Evolutionary conservation across 1,140 invertebrate species (phyloP), one percentile per base, ranked within the genome.

Genomic region (Chironomus tepperi): DNA sequence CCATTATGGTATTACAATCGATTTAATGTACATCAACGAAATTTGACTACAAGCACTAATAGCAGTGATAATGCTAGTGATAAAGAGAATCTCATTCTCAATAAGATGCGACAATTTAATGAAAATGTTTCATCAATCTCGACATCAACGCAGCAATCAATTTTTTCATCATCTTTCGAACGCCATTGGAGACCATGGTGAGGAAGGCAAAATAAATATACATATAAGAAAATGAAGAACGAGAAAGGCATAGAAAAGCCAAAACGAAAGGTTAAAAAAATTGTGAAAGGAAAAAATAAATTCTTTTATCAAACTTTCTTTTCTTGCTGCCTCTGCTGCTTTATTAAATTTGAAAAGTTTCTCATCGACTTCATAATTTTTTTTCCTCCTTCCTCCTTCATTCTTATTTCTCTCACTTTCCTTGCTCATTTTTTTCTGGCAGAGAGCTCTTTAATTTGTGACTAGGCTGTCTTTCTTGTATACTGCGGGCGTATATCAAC

Each of bases 281-380:
- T 34, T 34, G 24, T 47, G 43, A 10, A 47, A 47, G 15, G 43
- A 47, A 47, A 47, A 47, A 47, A 47, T 47, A 34, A 34, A 34
- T 47, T 47, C 43, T 47, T 47, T 47, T 47, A 47, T 47, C 43
- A 47, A 47, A 9, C 1, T 47, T 47, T 47, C 15, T 47, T 15
- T 47, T 47, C 15, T 15, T 47, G 43, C 43, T 47, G 8, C 43
- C 15, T 47, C 9, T 47, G 43, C 43, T 47, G 43, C 15, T 47
- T 47, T 47, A 47, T 47, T 47, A 47, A 47, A 47, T 47, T 47
- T 47, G 15, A 47, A 47, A 47, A 47, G 43, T 47, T 47, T 47
- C 8, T 7, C 43, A 47, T 47, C 43, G 15, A 47, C 43, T 47
- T 47, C 43, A 47, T 47, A 47, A 47, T 47, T 47, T 47, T 47